A percentile compares a stretch with the other conserved stretches of the same genome.
Evolutionary conservation across 2,113 vertebrate species (phyloP).

Genomic region (Gallinago jamesoni): DNA sequence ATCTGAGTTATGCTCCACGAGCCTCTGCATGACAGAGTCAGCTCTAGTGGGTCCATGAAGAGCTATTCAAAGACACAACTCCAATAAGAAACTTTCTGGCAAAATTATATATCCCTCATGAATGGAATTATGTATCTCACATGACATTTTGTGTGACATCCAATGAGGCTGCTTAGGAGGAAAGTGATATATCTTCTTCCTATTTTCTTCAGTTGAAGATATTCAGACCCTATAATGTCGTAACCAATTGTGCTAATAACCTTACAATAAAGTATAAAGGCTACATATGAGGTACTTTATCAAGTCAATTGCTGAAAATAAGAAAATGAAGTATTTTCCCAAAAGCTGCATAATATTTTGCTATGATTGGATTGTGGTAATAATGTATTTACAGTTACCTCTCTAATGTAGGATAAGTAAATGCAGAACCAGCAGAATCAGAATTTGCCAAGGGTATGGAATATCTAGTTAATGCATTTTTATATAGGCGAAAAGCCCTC

Average conservation of each 20-base stretch:
- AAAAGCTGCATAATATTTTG: background rate
- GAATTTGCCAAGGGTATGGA: background rate
- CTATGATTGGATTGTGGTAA: background rate
- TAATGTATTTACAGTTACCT: background rate
- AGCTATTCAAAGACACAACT: background rate
- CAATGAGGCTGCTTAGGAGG: background rate
- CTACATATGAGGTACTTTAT: background rate
- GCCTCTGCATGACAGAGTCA: background rate
- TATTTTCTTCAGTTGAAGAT: background rate
- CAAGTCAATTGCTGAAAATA: background rate
- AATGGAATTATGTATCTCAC: background rate
- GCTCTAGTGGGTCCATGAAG: background rate
- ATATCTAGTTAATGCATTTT: background rate
- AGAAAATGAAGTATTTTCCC: slow-evolving; percentile 11
- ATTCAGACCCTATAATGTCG: background rate
- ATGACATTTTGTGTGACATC: background rate
- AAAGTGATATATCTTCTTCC: background rate
- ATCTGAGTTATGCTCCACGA: background rate
- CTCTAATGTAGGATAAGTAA: background rate
- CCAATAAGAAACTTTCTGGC: background rate
- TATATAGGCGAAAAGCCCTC: background rate
- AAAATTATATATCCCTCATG: background rate
- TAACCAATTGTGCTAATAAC: background rate
- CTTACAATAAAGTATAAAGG: background rate
- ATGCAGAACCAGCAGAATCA: background rate